A percentile compares a stretch with the other conserved stretches of the same genome.
phyloP scores from a whole-genome alignment of 1,140 invertebrate species.

The Drosophila subobscura region DNA sequence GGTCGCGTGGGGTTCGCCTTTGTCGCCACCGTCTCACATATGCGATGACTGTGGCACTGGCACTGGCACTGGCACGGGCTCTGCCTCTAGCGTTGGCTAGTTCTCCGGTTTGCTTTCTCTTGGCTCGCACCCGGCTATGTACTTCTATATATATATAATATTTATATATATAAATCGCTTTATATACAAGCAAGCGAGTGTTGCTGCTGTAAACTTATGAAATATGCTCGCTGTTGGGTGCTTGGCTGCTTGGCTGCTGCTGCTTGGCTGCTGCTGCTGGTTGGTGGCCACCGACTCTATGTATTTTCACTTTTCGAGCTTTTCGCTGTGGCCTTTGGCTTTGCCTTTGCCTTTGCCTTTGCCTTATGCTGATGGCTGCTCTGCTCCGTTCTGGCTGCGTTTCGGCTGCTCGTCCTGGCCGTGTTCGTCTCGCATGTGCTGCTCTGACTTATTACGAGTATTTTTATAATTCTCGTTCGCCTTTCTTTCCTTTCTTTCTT shows the following conservation, averaged over 20 bases:
- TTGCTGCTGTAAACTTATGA: constrained; percentile 69
- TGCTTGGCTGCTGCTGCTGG: constrained; percentile 9
- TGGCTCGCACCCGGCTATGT: constrained; percentile 46
- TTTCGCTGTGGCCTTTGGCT: constrained; percentile 18
- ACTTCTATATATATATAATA: no score
- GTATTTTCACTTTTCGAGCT: constrained; percentile 79
- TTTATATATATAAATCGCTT: constrained; percentile 17
- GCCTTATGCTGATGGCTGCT: constrained; percentile 29
- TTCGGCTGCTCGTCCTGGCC: constrained; percentile 5
- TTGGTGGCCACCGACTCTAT: constrained; percentile 30
- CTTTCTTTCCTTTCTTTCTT: constrained; percentile 73
- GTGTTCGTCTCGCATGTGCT: constrained; percentile 32
- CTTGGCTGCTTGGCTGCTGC: constrained; percentile 7
- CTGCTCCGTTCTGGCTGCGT: constrained; percentile 17
- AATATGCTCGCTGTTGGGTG: constrained; percentile 58
- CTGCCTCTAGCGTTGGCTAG: no score
- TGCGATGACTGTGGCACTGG: constrained; percentile 2
- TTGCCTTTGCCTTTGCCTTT: neutral
- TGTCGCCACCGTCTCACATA: constrained; percentile 57
- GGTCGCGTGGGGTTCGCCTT: constrained; percentile 74
- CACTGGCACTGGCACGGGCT: constrained; percentile 10
- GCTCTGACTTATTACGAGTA: constrained; percentile 45
- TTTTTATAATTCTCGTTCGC: constrained; percentile 48
- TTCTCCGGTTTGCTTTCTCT: constrained; percentile 35
- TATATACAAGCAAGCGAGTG: constrained; percentile 27